Percentiles rank a stretch among this genome's conserved stretches.
phyloP scores from a whole-genome alignment of 2,888 invertebrate species.

The Therioaphis trifolii region DNA sequence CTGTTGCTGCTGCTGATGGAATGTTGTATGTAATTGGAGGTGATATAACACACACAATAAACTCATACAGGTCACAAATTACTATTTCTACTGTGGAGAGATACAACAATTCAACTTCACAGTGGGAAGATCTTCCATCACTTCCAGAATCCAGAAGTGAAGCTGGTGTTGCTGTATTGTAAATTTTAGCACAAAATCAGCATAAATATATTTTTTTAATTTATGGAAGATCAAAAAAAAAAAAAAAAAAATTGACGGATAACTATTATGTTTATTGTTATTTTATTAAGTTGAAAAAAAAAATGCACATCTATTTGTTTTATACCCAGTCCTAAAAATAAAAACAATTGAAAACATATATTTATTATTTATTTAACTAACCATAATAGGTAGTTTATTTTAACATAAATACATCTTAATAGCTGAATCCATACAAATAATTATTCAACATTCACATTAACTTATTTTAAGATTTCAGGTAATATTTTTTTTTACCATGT shows the following conservation, averaged over 20 bases:
- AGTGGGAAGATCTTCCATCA: constrained; percentile 83
- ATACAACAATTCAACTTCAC: constrained; percentile 82
- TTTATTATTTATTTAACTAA: constrained; percentile 53
- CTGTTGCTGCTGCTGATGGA: constrained; percentile 86
- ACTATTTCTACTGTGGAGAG: constrained; percentile 86
- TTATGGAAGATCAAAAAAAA: constrained; percentile 18
- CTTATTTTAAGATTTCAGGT: not conserved
- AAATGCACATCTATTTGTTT: constrained; percentile 50
- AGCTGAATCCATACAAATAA: not conserved
- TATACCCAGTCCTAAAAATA: constrained; percentile 38
- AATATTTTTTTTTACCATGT: not conserved
- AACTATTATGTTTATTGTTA: constrained; percentile 30
- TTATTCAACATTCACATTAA: not conserved
- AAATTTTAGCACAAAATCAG: constrained; percentile 66
- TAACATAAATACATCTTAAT: not conserved
- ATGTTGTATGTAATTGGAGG: constrained; percentile 87
- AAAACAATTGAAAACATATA: constrained; percentile 35
- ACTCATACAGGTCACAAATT: constrained; percentile 86
- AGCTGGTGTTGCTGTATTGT: constrained; percentile 84
- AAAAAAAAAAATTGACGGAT: constrained; percentile 9
- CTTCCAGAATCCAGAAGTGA: constrained; percentile 87
- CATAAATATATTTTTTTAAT: constrained; percentile 33
- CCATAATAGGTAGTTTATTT: constrained; percentile 8
- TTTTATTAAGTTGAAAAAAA: constrained; percentile 8
- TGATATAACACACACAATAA: constrained; percentile 82